Evolutionary conservation across 2,888 invertebrate species (phyloP).

Genomic region (Drosophila melanocephala): DNA sequence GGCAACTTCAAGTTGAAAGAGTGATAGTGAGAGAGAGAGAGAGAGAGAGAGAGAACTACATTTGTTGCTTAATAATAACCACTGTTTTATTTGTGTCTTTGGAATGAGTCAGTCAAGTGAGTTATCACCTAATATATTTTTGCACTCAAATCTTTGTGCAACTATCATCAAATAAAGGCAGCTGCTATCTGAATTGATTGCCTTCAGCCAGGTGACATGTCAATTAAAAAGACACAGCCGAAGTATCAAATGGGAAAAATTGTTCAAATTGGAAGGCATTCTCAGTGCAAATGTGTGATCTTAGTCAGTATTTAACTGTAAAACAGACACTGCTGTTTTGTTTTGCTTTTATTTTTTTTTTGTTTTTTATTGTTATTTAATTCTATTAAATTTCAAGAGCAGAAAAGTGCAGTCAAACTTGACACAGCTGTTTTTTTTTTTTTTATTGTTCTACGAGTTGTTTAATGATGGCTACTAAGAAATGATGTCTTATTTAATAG

Average conservation of each 20-base stretch:
- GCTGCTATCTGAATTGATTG: constrained; percentile 42
- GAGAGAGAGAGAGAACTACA: constrained; percentile 2
- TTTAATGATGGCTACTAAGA: neutral
- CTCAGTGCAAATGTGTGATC: neutral
- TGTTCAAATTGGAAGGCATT: constrained; percentile 4
- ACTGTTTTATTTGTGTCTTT: constrained; percentile 8
- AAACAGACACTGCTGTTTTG: neutral
- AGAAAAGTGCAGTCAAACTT: constrained; percentile 2
- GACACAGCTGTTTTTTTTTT: constrained; percentile 17
- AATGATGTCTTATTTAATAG: neutral
- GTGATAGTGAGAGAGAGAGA: neutral
- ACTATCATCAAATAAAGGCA: constrained; percentile 19
- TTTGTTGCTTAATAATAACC: neutral
- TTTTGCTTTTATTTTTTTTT: neutral
- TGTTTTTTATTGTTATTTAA: neutral
- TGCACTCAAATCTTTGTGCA: constrained; percentile 11
- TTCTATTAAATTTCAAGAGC: neutral
- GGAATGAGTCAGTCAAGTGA: neutral
- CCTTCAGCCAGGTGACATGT: constrained; percentile 19
- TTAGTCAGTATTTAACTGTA: neutral
- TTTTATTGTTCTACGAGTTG: neutral
- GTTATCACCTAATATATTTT: constrained; percentile 28
- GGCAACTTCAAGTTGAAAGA: neutral
- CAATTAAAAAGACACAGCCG: constrained; percentile 40
- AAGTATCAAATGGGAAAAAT: constrained; percentile 3